These are phyloP conservation scores for Orcinus orca DNA, from an alignment of 2,113 vertebrate species.

Conservation along the genomic window DNA sequence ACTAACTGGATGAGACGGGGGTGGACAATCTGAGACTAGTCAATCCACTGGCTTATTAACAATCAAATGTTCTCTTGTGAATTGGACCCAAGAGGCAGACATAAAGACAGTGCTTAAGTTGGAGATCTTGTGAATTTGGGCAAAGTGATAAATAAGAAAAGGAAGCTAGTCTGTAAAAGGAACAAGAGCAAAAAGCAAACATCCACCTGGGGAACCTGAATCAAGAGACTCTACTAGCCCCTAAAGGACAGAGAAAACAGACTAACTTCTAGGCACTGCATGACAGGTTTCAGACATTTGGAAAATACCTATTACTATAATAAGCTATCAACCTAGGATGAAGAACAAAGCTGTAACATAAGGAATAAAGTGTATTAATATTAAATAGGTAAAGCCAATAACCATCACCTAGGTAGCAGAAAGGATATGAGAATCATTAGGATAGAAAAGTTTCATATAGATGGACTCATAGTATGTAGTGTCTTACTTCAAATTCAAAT, in stretches of 20 bases:
- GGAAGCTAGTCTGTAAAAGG: not conserved
- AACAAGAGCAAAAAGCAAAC: not conserved
- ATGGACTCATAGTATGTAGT: not conserved
- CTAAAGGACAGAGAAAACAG: not conserved
- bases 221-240: not conserved
- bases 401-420: not conserved
- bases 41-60: not conserved
- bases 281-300: slow-evolving; percentile 6
- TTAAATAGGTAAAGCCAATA: not conserved
- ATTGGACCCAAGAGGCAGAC: not conserved
- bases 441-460: not conserved
- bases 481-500: not conserved
- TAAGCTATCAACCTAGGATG: not conserved
- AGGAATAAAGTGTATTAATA: not conserved
- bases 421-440: not conserved
- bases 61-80: not conserved
- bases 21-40: not conserved
- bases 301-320: not conserved
- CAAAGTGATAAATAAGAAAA: not conserved
- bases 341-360: not conserved
- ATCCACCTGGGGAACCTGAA: not conserved
- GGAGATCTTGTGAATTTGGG: not conserved
- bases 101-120: not conserved
- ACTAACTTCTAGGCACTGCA: not conserved
- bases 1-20: not conserved